Evolutionary conservation across 2,888 invertebrate genomes (phyloP).

Genomic region (Seira musarum): DNA sequence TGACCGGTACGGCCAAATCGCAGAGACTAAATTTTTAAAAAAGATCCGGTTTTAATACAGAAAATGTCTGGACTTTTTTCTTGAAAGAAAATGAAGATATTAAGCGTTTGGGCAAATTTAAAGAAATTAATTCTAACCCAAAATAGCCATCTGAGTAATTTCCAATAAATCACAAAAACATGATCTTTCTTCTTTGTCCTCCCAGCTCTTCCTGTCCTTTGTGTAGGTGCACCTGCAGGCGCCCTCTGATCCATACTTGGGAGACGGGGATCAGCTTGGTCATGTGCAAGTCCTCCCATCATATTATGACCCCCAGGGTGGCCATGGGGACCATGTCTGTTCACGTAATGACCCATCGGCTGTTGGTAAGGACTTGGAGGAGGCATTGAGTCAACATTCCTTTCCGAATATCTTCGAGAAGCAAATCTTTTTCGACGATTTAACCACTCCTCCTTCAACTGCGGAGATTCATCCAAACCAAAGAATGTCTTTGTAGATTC

Average conservation of each 20-base stretch:
- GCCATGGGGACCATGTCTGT: slow-evolving; percentile 52
- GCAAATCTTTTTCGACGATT: slow-evolving; percentile 68
- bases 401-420: slow-evolving; percentile 67
- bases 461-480: slow-evolving; percentile 62
- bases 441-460: slow-evolving; percentile 69
- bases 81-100: slow-evolving; percentile 1
- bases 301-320: too few relatives aligned
- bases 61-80: background rate
- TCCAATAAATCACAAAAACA: slow-evolving; percentile 70
- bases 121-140: slow-evolving; percentile 61
- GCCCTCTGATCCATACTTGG: slow-evolving; percentile 63
- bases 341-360: slow-evolving; percentile 56
- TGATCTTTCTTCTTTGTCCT: slow-evolving; percentile 69
- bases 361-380: slow-evolving; percentile 69
- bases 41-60: background rate
- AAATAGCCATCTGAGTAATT: slow-evolving; percentile 69
- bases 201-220: slow-evolving; percentile 54
- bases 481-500: slow-evolving; percentile 66
- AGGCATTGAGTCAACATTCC: slow-evolving; percentile 70
- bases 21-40: slow-evolving; percentile 58
- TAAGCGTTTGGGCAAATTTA: background rate
- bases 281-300: slow-evolving; percentile 46
- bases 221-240: slow-evolving; percentile 41
- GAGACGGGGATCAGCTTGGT: slow-evolving; percentile 64
- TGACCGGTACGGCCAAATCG: slow-evolving; percentile 69